phyloP scores from a whole-genome alignment of 2,113 vertebrate genomes.

The Acinonyx jubatus region DNA sequence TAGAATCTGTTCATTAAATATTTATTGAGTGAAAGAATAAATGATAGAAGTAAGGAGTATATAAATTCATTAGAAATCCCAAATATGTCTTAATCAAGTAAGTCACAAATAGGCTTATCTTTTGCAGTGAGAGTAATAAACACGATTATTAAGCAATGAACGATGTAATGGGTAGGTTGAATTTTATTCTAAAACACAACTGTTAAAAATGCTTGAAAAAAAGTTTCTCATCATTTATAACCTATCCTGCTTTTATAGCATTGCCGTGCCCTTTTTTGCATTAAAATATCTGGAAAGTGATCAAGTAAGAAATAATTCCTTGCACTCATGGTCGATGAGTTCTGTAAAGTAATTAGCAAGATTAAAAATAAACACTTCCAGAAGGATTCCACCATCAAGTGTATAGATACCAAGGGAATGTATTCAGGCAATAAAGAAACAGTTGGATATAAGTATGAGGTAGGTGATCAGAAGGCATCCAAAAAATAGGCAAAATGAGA shows the following conservation, averaged over 20 bases:
- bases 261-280: neutral
- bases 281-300: conserved; percentile 24
- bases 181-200: neutral
- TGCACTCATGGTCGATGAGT: neutral
- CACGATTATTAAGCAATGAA: neutral
- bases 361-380: neutral
- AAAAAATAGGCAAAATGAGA: neutral
- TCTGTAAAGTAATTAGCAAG: conserved; percentile 25
- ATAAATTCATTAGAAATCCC: conserved; percentile 31
- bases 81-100: neutral
- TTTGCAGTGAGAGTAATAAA: neutral
- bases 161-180: neutral
- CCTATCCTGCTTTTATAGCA: neutral
- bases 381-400: neutral
- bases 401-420: neutral
- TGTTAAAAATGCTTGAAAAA: neutral
- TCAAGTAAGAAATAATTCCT: neutral
- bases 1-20: neutral
- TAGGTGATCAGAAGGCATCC: neutral
- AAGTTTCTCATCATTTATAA: conserved; percentile 13
- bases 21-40: neutral
- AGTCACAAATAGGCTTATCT: neutral
- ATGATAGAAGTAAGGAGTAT: conserved; percentile 16
- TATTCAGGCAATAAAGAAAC: neutral
- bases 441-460: neutral